Percentiles rank a stretch among this genome's conserved stretches.
phyloP scores from a whole-genome alignment of 2,888 invertebrate species.

The Alloscopus bannaensis region DNA sequence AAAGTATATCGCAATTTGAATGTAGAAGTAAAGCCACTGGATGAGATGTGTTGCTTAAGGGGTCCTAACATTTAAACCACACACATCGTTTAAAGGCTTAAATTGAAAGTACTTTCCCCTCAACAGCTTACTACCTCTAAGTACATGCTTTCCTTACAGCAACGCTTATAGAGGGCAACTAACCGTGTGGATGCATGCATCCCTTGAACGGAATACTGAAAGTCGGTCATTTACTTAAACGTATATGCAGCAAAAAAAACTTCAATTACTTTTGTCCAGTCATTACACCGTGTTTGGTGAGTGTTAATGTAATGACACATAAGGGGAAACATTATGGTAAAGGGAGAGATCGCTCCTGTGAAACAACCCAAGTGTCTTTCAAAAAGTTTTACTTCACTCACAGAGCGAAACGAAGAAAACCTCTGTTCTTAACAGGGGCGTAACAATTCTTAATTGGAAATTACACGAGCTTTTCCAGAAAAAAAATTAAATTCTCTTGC shows the following conservation, averaged over 20 bases:
- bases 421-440: constrained; percentile 24
- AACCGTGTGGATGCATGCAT: too few relatives aligned
- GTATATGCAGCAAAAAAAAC: not conserved
- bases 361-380: constrained; percentile 51
- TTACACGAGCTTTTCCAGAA: constrained; percentile 25
- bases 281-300: not conserved
- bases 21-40: too few relatives aligned
- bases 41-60: too few relatives aligned
- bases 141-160: not conserved
- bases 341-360: constrained; percentile 21
- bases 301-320: constrained; percentile 18
- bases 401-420: constrained; percentile 14
- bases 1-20: too few relatives aligned
- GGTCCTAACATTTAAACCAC: too few relatives aligned
- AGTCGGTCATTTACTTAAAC: not conserved
- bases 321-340: not conserved
- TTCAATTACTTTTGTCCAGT: constrained; percentile 1
- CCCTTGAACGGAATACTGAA: too few relatives aligned
- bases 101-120: not conserved
- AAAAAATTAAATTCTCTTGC: constrained; percentile 32
- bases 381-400: not conserved
- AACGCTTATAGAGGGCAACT: too few relatives aligned
- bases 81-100: not conserved
- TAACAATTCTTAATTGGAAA: constrained; percentile 50
- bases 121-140: not conserved